Base-by-base conservation (phyloP, 1,140 invertebrate genomes). In the Pantala flavescens region DNA sequence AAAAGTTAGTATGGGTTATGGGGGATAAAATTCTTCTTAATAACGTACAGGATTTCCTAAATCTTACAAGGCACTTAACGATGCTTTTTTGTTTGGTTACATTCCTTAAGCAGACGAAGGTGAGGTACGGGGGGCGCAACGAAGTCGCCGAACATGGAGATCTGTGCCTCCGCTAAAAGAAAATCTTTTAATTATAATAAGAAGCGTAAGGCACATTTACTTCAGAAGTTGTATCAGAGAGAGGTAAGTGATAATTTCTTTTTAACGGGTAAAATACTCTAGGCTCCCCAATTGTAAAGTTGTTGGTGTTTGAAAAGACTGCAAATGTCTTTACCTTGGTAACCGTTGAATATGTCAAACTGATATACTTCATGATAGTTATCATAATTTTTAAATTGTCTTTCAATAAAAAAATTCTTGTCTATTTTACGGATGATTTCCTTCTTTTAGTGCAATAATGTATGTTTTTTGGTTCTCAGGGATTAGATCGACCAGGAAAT, bases 121-220 rank as follows among this genome's bases (percentile, higher is more conserved):
- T 63, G 49, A 63, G n/a, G 49, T 63, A 16, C 49, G 49, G n/a
- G 49, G n/a, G 49, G 49, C 49, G 49, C 49, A 63, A 63, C 49
- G 12, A 63, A 63, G 49, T 63, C 49, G 49, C 49, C 49, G 49
- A 63, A 63, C 49, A 63, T 63, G 49, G 49, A 63, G 49, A 16
- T 21, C 12, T 63, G 49, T 63, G 14, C 49, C 49, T 63, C 49
- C 14, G 14, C 49, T 16, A 63, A 14, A 63, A 63, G 49, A 63
- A 63, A 63, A 63, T 21, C 49, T 63, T 63, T 63, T 7, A 63
- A 63, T 63, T 63, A 63, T 63, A 63, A 63, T 63, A 63, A 63
- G 12, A 63, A 63, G n/a, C 49, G 49, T 5, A 63, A 63, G n/a
- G 14, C 49, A 21, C 49, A 63, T 63, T 63, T 63, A 63, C 49